Evolutionary conservation across 2,888 invertebrate species (phyloP).

Genomic region (Celastrina argiolus): DNA sequence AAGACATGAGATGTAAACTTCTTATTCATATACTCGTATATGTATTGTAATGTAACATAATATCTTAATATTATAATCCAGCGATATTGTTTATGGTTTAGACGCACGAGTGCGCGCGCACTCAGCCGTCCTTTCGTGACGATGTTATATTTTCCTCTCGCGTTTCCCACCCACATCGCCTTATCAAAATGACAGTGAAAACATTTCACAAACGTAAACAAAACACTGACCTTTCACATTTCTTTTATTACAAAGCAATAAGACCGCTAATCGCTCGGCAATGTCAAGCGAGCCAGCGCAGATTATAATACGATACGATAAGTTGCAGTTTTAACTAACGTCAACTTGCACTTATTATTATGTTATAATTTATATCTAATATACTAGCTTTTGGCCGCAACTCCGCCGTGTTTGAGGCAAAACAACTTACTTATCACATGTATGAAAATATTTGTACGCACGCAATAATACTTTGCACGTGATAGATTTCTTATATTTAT

Average conservation of each 20-base stretch:
- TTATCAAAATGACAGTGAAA: constrained; percentile 44
- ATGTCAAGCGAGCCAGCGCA: constrained; percentile 6
- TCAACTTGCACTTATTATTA: constrained; percentile 3
- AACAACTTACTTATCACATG: too few relatives aligned
- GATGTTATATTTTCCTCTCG: constrained; percentile 28
- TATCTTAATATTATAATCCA: neutral
- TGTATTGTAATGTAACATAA: too few relatives aligned
- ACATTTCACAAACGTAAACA: constrained; percentile 32
- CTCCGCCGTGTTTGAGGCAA: too few relatives aligned
- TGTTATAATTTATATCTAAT: neutral
- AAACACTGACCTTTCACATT: constrained; percentile 30
- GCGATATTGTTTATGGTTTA: neutral
- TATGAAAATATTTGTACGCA: too few relatives aligned
- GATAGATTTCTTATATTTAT: too few relatives aligned
- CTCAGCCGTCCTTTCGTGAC: constrained; percentile 29
- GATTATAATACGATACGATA: constrained; percentile 28
- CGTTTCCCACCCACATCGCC: constrained; percentile 47
- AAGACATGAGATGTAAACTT: too few relatives aligned
- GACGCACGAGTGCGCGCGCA: constrained; percentile 24
- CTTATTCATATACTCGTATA: too few relatives aligned
- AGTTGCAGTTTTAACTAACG: constrained; percentile 16
- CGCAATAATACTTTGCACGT: too few relatives aligned
- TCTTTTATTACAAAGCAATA: constrained; percentile 28
- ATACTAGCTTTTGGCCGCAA: neutral
- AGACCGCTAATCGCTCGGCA: constrained; percentile 29